A percentile compares a stretch with the other conserved stretches of the same genome.
These are phyloP conservation scores for Aurelia aurita complex sp. Pacific DNA, from an alignment of 30 jellyfish, hydroid and myxozoan genomes.

Conservation along the genomic window DNA sequence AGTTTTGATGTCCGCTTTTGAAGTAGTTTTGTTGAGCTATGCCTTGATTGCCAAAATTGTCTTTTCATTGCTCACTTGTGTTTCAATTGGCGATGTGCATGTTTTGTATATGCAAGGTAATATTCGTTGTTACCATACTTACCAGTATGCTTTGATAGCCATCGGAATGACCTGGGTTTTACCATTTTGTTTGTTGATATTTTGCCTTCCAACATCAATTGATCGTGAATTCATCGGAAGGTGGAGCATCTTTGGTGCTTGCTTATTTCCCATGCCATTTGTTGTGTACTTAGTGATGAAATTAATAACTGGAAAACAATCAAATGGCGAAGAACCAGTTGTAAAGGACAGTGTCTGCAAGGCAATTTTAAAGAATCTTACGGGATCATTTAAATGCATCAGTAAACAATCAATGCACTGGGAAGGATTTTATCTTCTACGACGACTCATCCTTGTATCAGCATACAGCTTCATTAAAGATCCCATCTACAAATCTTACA, in stretches of 20 bases:
- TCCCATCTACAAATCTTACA: no score
- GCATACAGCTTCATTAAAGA: no score
- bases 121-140: conserved; percentile 1
- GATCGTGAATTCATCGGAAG: neutral
- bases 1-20: conserved; percentile 6
- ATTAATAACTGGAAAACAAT: no score
- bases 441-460: no score
- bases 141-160: conserved; percentile 19
- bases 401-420: no score
- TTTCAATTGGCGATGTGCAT: neutral
- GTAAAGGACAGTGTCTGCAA: no score
- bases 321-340: no score
- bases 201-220: conserved; percentile 2
- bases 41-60: conserved; percentile 1
- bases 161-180: neutral
- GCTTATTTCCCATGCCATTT: conserved; percentile 16
- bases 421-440: no score
- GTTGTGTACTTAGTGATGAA: neutral
- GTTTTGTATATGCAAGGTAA: conserved; percentile 22
- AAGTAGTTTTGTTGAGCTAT: conserved; percentile 10
- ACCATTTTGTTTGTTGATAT: conserved; percentile 8
- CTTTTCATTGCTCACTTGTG: conserved; percentile 16
- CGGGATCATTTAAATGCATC: no score
- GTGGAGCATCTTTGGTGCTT: neutral
- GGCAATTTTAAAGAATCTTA: no score